Conservation (phyloP, 2,113 vertebrate genomes). For the Martes martes region DNA sequence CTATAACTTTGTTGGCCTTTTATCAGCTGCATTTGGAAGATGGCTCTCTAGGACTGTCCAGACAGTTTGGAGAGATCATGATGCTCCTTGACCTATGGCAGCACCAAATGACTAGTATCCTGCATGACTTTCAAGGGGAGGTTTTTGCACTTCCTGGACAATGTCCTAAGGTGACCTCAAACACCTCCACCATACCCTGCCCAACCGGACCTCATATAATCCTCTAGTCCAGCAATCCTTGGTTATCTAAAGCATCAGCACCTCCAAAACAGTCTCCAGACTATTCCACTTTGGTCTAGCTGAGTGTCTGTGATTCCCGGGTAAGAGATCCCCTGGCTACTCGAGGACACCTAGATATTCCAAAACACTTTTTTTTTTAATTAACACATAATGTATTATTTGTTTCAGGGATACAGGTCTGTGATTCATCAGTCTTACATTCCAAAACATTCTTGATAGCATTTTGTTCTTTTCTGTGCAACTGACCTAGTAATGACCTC, state of each 20-base stretch:
- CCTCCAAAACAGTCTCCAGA: background rate
- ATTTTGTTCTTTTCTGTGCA: slow-evolving; percentile 12
- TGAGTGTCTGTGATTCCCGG: background rate
- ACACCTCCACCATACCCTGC: background rate
- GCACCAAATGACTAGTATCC: background rate
- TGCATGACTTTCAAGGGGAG: background rate
- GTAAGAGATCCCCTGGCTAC: background rate
- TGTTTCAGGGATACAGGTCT: no score
- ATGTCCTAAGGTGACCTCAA: background rate
- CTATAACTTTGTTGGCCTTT: background rate
- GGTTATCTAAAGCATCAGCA: background rate
- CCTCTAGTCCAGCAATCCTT: background rate
- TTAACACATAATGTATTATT: no score
- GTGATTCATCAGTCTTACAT: background rate
- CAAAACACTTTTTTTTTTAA: background rate
- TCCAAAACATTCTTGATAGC: background rate
- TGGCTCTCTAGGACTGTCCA: background rate
- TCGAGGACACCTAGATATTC: background rate
- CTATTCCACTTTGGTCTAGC: background rate
- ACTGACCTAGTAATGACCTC: background rate
- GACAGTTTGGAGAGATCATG: background rate
- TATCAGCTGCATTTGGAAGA: background rate
- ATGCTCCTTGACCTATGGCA: background rate
- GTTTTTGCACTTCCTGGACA: background rate
- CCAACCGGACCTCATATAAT: background rate